Percentiles rank a stretch among this genome's conserved stretches.
These are phyloP conservation scores for Pristionchus arcanus DNA, from an alignment of 2,888 invertebrate species.

Conservation along the genomic window DNA sequence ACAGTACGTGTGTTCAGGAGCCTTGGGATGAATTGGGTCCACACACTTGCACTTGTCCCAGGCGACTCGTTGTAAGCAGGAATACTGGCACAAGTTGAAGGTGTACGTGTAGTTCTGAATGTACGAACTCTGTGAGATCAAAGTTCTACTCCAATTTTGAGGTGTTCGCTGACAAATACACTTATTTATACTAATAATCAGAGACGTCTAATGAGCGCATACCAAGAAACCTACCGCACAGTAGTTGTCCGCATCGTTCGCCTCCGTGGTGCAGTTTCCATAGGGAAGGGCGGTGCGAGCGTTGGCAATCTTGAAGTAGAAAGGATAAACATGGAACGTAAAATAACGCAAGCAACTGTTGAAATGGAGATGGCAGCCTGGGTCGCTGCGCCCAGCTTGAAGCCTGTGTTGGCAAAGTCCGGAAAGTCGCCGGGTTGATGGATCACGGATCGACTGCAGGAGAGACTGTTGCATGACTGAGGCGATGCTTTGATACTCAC, in stretches of 20 bases:
- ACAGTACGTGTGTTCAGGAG: background rate
- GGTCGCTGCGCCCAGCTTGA: background rate
- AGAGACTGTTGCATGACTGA: no score
- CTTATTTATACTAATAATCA: no score
- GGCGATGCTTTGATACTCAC: no score
- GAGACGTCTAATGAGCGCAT: background rate
- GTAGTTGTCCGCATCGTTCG: background rate
- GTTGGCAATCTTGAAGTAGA: background rate
- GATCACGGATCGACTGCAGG: background rate
- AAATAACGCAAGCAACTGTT: no score
- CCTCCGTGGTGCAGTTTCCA: background rate
- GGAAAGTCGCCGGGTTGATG: background rate
- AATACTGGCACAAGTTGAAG: background rate
- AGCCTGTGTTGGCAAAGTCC: background rate
- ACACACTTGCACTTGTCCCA: background rate
- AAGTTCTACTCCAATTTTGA: no score
- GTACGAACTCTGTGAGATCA: background rate
- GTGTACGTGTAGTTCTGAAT: constrained; percentile 14
- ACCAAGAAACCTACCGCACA: background rate
- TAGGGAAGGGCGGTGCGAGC: background rate
- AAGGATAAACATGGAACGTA: background rate
- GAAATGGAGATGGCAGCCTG: background rate
- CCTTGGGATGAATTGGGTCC: background rate
- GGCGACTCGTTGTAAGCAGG: background rate
- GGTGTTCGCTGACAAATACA: no score